Percentiles rank a stretch among this genome's conserved stretches.
Evolutionary conservation across 2,888 invertebrate genomes (phyloP).

Genomic region (Entomobrya proxima): DNA sequence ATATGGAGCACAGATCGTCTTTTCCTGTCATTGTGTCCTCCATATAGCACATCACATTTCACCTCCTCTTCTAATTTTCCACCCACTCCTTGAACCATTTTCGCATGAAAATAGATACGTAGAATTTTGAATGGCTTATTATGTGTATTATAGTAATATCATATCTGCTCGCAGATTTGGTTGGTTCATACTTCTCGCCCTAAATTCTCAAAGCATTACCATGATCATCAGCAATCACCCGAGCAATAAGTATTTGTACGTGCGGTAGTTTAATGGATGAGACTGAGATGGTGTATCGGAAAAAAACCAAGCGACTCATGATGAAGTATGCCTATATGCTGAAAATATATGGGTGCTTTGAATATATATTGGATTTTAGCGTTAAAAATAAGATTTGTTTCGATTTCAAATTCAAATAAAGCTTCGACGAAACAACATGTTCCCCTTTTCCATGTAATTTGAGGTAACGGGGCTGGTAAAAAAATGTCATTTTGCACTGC

Average conservation of each 20-base stretch:
- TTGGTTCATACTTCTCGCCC: conserved; percentile 9
- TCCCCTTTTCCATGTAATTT: too few species aligned
- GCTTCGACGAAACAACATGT: too few species aligned
- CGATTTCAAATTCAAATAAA: too few species aligned
- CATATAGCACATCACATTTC: conserved; percentile 40
- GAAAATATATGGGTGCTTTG: not conserved
- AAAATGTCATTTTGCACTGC: too few species aligned
- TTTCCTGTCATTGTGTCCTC: conserved; percentile 24
- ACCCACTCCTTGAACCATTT: conserved; percentile 44
- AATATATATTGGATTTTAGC: not conserved
- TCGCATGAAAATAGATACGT: not conserved
- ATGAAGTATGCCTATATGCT: too few species aligned
- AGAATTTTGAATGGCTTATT: too few species aligned
- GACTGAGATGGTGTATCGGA: conserved; percentile 6
- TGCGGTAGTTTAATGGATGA: conserved; percentile 18
- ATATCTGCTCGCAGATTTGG: not conserved
- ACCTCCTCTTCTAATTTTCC: conserved; percentile 42
- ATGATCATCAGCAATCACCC: not conserved
- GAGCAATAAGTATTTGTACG: not conserved
- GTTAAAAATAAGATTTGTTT: not conserved
- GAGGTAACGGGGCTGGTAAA: too few species aligned
- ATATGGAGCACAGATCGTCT: not conserved
- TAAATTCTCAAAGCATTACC: not conserved
- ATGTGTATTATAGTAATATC: not conserved
- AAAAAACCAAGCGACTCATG: conserved; percentile 6